phyloP scores from a whole-genome alignment of 2,113 vertebrate genomes.

The Peromyscus maniculatus region DNA sequence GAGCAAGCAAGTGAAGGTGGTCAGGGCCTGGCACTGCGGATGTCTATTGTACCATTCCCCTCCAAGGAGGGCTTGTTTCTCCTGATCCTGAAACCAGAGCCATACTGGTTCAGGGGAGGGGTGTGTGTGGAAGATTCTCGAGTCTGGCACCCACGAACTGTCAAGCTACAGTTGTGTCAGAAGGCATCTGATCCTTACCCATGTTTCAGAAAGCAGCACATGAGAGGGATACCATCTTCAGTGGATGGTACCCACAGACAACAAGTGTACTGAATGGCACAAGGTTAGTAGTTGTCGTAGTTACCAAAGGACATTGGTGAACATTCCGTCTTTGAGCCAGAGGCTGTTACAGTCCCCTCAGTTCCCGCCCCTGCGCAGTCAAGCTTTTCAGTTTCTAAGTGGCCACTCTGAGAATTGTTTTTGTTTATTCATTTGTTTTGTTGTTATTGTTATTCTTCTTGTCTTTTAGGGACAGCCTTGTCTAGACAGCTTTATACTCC shows the following conservation, averaged over 20 bases:
- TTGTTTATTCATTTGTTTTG: background rate
- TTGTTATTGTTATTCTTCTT: background rate
- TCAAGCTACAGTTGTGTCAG: background rate
- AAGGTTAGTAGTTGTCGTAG: background rate
- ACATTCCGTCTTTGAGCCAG: background rate
- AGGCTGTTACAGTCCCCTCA: background rate
- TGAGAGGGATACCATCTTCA: background rate
- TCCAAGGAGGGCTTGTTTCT: background rate
- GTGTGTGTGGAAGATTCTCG: background rate
- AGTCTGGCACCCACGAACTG: background rate
- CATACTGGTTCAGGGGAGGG: background rate
- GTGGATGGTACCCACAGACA: background rate
- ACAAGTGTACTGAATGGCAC: background rate
- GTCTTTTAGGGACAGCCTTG: background rate
- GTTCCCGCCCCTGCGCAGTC: background rate
- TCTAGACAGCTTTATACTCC: background rate
- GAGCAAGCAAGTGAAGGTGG: background rate
- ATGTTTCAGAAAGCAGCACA: background rate
- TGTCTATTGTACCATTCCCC: constrained; percentile 90
- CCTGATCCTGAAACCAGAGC: background rate
- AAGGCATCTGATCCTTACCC: background rate
- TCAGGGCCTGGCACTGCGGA: background rate
- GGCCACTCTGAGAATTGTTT: background rate
- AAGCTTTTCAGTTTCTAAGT: background rate
- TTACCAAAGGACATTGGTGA: background rate